Evolutionary conservation across 2,797 vertebrate species (phyloP), one percentile per base, ranked within the genome.

Genomic region (Anabas testudineus): DNA sequence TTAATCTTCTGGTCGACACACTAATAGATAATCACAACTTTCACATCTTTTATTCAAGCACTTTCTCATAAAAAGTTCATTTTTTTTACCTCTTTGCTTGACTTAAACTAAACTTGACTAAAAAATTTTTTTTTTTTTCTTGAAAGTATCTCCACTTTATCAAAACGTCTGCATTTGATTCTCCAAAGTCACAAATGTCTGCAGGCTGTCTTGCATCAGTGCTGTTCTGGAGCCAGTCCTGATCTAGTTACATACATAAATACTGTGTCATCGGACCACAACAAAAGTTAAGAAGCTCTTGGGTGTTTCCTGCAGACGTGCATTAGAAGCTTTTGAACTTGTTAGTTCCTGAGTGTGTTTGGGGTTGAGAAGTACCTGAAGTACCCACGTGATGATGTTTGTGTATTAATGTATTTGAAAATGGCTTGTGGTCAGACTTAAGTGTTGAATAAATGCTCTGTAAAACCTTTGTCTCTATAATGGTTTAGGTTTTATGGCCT

Each of bases 371-470:
- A 46, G 54, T 2, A 58, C 37, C 52, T n/a, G 14, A 5, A 52
- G 72, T 34, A 58, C 30, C 21, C 34, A 0, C 7, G 30, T 36
- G 41, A 34, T 24, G 28, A 18, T 0, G 5, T 4, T 65, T 18
- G 66, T 41, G 67, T 56, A 6, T 72, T 69, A 58, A 75, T 75
- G 77, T 49, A 8, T 61, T 54, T 42, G 42, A 26, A 43, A 3
- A 59, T 7, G n/a, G 56, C 57, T 28, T 43, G 61, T 32, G 66
- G 80, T 86, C 62, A 19, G 46, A 34, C 19, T 41, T 41, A 51
- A 80, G 77, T 57, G 76, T 70, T 60, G 76, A 49, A 56, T 75
- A 55, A 81, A 74, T 49, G 66, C 63, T 67, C 56, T 30, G 64
- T 49, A n/a, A n/a, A 61, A 36, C 45, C 0, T 24, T n/a, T 21